Percentiles rank a stretch among this genome's conserved stretches.
These are phyloP conservation scores for Ovis aries DNA, from an alignment of 2,113 vertebrate genomes.

Conservation along the genomic window ARS-UI_Ramb_v3.0 NC_056054.1:167675001-167675500, in stretches of 20 bases:
- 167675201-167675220: fast-evolving
- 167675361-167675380: neutral
- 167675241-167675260: neutral
- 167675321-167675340: neutral
- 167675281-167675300: neutral
- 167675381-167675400: neutral
- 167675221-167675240: neutral
- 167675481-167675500: neutral
- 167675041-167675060: neutral
- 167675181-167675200: neutral
- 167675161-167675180: neutral
- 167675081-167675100: neutral
- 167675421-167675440: neutral
- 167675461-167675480: neutral
- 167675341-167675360: neutral
- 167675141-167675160: neutral
- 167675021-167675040: neutral
- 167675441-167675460: neutral
- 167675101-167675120: neutral
- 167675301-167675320: slow-evolving; percentile 3
- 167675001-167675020: neutral
- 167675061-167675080: neutral
- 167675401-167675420: neutral
- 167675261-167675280: neutral
- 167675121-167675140: neutral